These are phyloP conservation scores for Acleris laterana DNA, from an alignment of 2,888 invertebrate genomes.

Conservation along the genomic window DNA sequence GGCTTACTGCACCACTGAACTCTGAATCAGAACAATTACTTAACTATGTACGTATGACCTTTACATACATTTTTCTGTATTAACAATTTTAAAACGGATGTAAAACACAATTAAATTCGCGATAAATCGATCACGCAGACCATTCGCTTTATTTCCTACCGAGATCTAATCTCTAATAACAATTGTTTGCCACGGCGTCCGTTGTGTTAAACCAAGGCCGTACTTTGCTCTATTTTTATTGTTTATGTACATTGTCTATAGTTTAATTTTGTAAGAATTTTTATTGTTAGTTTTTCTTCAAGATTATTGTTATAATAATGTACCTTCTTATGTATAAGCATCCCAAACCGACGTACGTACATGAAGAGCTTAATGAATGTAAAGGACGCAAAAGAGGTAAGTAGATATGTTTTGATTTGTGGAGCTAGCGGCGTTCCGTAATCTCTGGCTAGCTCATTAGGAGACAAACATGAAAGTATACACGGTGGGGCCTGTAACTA, in stretches of 20 bases:
- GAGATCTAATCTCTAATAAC: constrained; percentile 35
- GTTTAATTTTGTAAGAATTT: neutral
- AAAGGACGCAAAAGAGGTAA: no score
- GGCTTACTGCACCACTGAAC: neutral
- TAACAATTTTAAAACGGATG: constrained; percentile 15
- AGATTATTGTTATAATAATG: no score
- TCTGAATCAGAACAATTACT: neutral
- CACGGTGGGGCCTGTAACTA: no score
- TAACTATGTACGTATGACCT: no score
- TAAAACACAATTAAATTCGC: constrained; percentile 14
- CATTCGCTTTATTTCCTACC: constrained; percentile 18
- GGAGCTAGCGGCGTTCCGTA: no score
- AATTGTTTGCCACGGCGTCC: constrained; percentile 15
- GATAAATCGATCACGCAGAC: constrained; percentile 29
- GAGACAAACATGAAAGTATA: no score
- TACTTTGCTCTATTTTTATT: constrained; percentile 29
- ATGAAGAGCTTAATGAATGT: no score
- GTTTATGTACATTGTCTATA: constrained; percentile 6
- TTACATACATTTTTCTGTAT: neutral
- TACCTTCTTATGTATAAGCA: no score
- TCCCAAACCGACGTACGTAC: no score
- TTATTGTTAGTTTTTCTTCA: neutral
- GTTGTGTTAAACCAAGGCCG: constrained; percentile 23
- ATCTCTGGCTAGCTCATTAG: no score
- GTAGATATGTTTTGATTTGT: no score